Conservation (phyloP, 1,140 invertebrate species). For the silkworm (Bombyx mori) region DNA sequence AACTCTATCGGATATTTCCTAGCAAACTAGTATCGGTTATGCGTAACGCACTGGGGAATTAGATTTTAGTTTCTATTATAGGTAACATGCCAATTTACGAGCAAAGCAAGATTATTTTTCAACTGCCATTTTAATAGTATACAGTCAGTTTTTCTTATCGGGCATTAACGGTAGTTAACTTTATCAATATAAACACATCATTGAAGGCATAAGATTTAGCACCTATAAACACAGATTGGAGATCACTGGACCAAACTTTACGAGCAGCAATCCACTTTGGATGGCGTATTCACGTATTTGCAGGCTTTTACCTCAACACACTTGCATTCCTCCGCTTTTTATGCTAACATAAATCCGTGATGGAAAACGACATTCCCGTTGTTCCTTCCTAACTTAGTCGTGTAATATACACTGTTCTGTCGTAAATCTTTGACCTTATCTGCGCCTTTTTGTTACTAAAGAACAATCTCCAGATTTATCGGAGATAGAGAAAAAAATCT, state of each 20-base stretch:
- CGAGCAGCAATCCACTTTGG: constrained; percentile 57
- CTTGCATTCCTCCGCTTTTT: constrained; percentile 62
- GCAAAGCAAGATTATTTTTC: too few species aligned
- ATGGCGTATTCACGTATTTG: constrained; percentile 35
- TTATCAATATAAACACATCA: constrained; percentile 54
- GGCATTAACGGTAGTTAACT: constrained; percentile 32
- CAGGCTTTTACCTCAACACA: constrained; percentile 35
- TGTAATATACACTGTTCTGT: constrained; percentile 24
- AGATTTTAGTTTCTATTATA: too few species aligned
- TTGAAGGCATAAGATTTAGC: constrained; percentile 54
- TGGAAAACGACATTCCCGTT: constrained; percentile 25
- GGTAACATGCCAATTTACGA: too few species aligned
- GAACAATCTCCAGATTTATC: constrained; percentile 16
- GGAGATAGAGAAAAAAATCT: background rate
- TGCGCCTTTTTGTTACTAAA: constrained; percentile 11
- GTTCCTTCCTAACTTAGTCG: constrained; percentile 7
- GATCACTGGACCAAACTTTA: constrained; percentile 60
- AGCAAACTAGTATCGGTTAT: too few species aligned
- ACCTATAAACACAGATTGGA: constrained; percentile 62
- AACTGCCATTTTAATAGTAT: too few species aligned
- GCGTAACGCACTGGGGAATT: too few species aligned
- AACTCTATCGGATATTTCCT: too few species aligned
- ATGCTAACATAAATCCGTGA: constrained; percentile 57
- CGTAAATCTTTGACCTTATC: constrained; percentile 20
- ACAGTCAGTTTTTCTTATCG: too few species aligned